Base-by-base conservation (phyloP, 2,888 invertebrate genomes). In the Prostheceraeus crozeri region DNA sequence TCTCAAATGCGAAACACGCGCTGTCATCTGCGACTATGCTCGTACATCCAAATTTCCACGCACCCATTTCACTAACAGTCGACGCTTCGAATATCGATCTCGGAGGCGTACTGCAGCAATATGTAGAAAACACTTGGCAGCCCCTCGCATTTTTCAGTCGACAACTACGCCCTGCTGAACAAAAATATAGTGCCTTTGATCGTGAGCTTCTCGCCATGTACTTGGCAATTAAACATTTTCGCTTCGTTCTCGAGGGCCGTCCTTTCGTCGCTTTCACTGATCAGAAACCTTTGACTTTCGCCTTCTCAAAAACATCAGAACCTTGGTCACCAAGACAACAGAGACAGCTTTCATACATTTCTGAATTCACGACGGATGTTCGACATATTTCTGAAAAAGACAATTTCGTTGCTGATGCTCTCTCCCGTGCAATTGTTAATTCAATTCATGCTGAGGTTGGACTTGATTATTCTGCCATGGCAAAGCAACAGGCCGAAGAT, bases 241-340 rank as follows among this genome's bases (percentile, higher is more conserved):
- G 59, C 2, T 62, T 57, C 46, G 11, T 61, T n/a, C 10, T 66
- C 0, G 77, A 78, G 66, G 73, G 69, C 0, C 63, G 69, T 30
- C 21, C 69, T 46, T 69, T 72, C 46, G 65, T 55, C 0, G 68
- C 76, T 73, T 60, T 36, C 46, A 65, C 61, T 6, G 65, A 66
- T 40, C 65, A 66, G 28, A 65, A 66, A 40, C 63, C 72, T 0
- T 54, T 75, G 16, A 62, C 61, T 0, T 72, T 63, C 35, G 73
- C 74, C 0, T 71, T 77, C 56, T 16, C 57, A 3, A 63, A 69
- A 61, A 68, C 72, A 0, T 73, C 40, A 19, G 40, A 40, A 6
- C 14, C 14, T 19, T 40, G 40, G 40, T 19, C 40, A 40, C 40
- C 40, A 40, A 14, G 40, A 40, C 40, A 40, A 19, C n/a, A 14